phyloP scores from a whole-genome alignment of 2,797 vertebrate genomes.

The Eutrigla gurnardus region DNA sequence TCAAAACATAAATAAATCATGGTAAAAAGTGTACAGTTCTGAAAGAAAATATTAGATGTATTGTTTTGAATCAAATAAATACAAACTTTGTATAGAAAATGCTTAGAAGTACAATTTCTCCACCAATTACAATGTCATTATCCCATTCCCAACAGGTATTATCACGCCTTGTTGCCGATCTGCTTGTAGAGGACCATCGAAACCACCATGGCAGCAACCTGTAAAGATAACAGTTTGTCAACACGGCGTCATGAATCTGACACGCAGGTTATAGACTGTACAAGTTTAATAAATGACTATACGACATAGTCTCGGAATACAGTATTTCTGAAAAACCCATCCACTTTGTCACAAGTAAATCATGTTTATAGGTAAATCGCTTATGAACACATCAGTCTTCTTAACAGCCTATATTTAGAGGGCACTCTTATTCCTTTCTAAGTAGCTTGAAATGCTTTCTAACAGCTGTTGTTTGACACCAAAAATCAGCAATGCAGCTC shows the following conservation, averaged over 20 bases:
- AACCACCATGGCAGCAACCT: slow-evolving; percentile 83
- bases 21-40: slow-evolving; percentile 28
- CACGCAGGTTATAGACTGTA: too few species aligned
- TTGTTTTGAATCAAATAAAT: slow-evolving; percentile 12
- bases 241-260: neutral
- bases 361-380: neutral
- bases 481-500: neutral
- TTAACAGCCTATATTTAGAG: neutral
- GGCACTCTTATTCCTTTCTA: neutral
- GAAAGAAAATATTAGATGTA: slow-evolving; percentile 7
- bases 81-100: slow-evolving; percentile 1
- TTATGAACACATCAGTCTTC: neutral
- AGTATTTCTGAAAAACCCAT: neutral
- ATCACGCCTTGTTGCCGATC: slow-evolving; percentile 37
- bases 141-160: neutral
- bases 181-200: slow-evolving; percentile 78
- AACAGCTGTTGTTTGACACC: neutral
- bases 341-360: neutral
- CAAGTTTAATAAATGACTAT: neutral
- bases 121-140: neutral
- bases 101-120: slow-evolving; percentile 4
- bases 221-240: slow-evolving; percentile 42
- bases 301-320: neutral
- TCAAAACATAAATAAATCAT: slow-evolving; percentile 58
- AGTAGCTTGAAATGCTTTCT: neutral